Base-by-base conservation (phyloP, 2,797 vertebrate species). In the Sphaeramia orbicularis region DNA sequence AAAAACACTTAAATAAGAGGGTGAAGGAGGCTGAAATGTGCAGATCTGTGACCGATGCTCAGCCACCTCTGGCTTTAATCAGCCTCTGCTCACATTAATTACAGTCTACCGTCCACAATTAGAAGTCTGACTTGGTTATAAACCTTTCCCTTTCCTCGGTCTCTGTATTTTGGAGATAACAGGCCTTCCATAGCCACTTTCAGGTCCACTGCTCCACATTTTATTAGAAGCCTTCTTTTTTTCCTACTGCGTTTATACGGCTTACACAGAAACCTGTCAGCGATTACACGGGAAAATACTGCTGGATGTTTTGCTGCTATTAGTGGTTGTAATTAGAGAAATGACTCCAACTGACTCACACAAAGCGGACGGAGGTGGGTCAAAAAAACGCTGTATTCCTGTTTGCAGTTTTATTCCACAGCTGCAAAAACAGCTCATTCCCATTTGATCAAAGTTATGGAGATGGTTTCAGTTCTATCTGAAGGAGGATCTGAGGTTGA, bases 271-370 rank as follows among this genome's bases (percentile, higher is more conserved):
- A 76, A 83, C 11, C 78, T 76, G 78, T 76, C 73, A 60, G 63
- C 58, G 68, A 73, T 85, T 76, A 84, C 44, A 65, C 49, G 63
- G 68, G 47, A 73, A 40, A 67, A 65, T 56, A 21, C 55, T 7
- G 74, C 72, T 71, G 13, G 66, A 75, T 80, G 77, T 83, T 78
- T 86, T 41, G 12, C 74, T 43, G 74, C 43, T 40, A 69, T 86
- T 81, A 78, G 74, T 76, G 83, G 76, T 71, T 49, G 61, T 82
- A 76, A 87, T 88, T 79, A 86, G 11, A 73, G 65, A 75, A 80
- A 77, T 65, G 49, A 78, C 75, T 77, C 62, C 74, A 76, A 83
- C 10, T 61, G 32, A 65, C 63, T 79, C 78, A 71, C 61, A 59
- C 16, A 72, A 47, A 32, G 7, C 15, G 35, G 47, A 53, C 11